These are phyloP conservation scores for Teleopsis dalmanni DNA, from an alignment of 1,140 invertebrate genomes.

Conservation along the genomic window DNA sequence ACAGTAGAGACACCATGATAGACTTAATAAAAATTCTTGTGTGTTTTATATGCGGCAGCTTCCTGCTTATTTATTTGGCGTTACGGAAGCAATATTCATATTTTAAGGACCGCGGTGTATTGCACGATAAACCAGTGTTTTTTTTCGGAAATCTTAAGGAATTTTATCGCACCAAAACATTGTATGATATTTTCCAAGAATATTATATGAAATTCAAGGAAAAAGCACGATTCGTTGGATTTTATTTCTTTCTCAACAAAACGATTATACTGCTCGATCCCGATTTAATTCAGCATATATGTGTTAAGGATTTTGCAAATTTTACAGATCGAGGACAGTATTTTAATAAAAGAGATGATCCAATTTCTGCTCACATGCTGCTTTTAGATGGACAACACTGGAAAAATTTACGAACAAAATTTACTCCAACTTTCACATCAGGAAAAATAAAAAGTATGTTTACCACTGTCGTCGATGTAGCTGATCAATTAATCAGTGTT, in stretches of 20 bases:
- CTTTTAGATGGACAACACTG: conserved; percentile 46
- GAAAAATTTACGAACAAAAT: conserved; percentile 48
- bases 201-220: conserved; percentile 36
- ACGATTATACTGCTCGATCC: conserved; percentile 43
- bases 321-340: conserved; percentile 47
- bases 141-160: conserved; percentile 32
- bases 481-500: conserved; percentile 31
- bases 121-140: conserved; percentile 32
- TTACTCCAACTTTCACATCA: conserved; percentile 52
- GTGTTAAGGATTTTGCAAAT: conserved; percentile 51
- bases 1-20: too few species aligned
- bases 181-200: conserved; percentile 18
- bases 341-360: conserved; percentile 45
- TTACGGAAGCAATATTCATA: conserved; percentile 20
- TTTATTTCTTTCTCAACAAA: conserved; percentile 18
- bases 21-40: too few species aligned
- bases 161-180: conserved; percentile 13
- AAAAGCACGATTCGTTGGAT: conserved; percentile 21
- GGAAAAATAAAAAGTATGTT: conserved; percentile 52
- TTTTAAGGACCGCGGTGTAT: conserved; percentile 42
- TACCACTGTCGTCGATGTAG: conserved; percentile 32
- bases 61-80: too few species aligned
- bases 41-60: too few species aligned
- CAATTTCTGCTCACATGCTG: conserved; percentile 45
- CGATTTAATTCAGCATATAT: conserved; percentile 52